These are phyloP conservation scores for Nudaria mundana DNA, from an alignment of 2,888 invertebrate species.

Conservation along the genomic window DNA sequence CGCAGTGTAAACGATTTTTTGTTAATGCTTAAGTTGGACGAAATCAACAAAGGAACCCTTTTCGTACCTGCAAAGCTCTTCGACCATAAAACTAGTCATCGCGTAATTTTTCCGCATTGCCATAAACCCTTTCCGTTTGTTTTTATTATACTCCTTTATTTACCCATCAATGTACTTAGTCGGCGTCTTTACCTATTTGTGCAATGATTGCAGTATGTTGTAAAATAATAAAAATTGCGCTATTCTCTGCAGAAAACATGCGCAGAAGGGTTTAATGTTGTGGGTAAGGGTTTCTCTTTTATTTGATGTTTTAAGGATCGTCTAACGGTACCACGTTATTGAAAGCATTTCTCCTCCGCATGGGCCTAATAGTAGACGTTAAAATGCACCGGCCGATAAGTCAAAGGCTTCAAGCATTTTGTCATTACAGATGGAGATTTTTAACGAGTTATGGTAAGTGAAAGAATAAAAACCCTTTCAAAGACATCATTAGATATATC, in stretches of 20 bases:
- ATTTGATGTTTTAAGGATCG: slow-evolving; percentile 45
- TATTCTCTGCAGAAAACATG: slow-evolving; percentile 72
- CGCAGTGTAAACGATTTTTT: slow-evolving; percentile 40
- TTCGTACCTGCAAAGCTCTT: slow-evolving; percentile 74
- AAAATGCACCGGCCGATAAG: slow-evolving; percentile 49
- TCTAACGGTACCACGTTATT: slow-evolving; percentile 64
- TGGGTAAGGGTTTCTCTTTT: slow-evolving; percentile 61
- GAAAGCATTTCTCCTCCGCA: slow-evolving; percentile 52
- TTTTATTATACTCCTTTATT: slow-evolving; percentile 71
- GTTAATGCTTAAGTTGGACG: slow-evolving; percentile 26
- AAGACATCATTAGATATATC: slow-evolving; percentile 15
- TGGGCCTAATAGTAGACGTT: slow-evolving; percentile 50
- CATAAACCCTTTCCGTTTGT: slow-evolving; percentile 78
- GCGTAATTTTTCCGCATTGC: slow-evolving; percentile 79
- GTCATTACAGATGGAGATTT: slow-evolving; percentile 38
- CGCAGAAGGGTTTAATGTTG: slow-evolving; percentile 72
- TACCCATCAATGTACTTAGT: slow-evolving; percentile 43
- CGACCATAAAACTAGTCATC: slow-evolving; percentile 68
- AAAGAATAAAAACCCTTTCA: slow-evolving; percentile 26
- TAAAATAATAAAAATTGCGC: slow-evolving; percentile 78
- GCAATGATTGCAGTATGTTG: slow-evolving; percentile 62
- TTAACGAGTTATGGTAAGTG: slow-evolving; percentile 31
- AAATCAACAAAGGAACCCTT: slow-evolving; percentile 47
- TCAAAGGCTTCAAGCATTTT: slow-evolving; percentile 52
- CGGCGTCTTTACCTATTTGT: slow-evolving; percentile 74